A percentile compares a stretch with the other conserved stretches of the same genome.
Evolutionary conservation across 1,140 invertebrate species (phyloP).

Genomic region (Psix sp.): DNA sequence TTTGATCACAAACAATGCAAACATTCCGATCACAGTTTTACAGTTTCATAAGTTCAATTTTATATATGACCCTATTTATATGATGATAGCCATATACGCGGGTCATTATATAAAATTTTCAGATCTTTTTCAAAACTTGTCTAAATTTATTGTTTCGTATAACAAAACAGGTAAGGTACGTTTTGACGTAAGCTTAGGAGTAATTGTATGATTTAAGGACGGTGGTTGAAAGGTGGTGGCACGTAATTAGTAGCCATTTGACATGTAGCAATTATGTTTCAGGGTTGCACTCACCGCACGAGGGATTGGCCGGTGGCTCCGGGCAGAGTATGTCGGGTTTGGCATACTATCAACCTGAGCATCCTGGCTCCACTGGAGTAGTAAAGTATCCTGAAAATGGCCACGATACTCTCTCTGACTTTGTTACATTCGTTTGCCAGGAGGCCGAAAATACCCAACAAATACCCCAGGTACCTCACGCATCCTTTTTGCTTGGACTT

Average conservation of each 20-base stretch:
- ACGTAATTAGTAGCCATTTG: conserved; percentile 16
- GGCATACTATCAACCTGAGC: conserved; percentile 81
- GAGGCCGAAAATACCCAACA: conserved; percentile 90
- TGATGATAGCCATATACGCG: no score
- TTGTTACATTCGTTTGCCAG: conserved; percentile 97
- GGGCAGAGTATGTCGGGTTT: conserved; percentile 82
- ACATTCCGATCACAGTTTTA: no score
- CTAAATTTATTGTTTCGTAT: no score
- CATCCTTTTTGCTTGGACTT: conserved; percentile 22
- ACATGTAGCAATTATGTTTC: conserved; percentile 66
- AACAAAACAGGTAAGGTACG: no score
- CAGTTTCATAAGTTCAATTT: no score
- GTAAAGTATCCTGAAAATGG: conserved; percentile 89
- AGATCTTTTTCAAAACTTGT: no score
- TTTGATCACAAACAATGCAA: neutral
- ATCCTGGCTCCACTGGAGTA: conserved; percentile 79
- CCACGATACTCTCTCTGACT: conserved; percentile 95
- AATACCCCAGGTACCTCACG: conserved; percentile 83
- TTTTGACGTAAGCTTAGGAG: no score
- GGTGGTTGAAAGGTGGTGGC: conserved; percentile 66
- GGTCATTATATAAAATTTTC: no score
- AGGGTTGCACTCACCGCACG: conserved; percentile 80
- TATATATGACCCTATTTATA: no score
- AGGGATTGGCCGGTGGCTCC: conserved; percentile 82
- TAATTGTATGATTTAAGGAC: conserved; percentile 40